Conservation (phyloP, 1,140 invertebrate genomes). For the Drosophila bocki region DNA sequence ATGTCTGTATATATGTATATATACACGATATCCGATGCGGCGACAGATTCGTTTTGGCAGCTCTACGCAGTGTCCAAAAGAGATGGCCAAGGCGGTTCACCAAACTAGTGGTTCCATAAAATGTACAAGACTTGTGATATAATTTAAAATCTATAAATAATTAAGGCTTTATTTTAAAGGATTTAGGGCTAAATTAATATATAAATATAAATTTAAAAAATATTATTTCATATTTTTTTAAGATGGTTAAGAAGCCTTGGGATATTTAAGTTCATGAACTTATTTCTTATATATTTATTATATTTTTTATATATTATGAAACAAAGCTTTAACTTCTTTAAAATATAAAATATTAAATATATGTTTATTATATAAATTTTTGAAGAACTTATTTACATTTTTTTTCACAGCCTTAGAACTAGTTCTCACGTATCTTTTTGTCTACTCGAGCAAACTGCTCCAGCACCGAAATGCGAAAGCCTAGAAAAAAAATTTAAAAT, state of each 20-base stretch:
- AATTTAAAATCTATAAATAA: not conserved
- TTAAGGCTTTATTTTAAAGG: not conserved
- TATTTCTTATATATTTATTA: not conserved
- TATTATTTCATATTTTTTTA: too few relatives aligned
- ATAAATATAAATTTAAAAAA: too few relatives aligned
- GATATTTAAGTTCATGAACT: too few relatives aligned
- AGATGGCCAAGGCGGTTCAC: slow-evolving; percentile 10
- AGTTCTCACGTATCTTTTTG: not conserved
- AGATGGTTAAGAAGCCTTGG: too few relatives aligned
- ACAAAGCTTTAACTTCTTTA: too few relatives aligned
- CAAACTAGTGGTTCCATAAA: not conserved
- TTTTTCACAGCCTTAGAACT: not conserved
- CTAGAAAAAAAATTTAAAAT: slow-evolving; percentile 5
- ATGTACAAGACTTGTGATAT: not conserved
- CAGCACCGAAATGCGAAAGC: not conserved
- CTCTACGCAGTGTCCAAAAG: slow-evolving; percentile 47
- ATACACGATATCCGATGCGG: slow-evolving; percentile 57
- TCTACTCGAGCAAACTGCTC: slow-evolving; percentile 1
- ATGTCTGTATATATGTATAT: slow-evolving; percentile 10
- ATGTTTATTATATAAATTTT: not conserved
- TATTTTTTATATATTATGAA: not conserved
- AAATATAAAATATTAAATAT: not conserved
- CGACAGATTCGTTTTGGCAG: slow-evolving; percentile 79
- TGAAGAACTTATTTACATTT: too few relatives aligned
- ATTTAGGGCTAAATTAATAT: not conserved